Evolutionary conservation across 35 echinoderm and acorn worm species (phyloP).

Genomic region (Lytechinus variegatus): DNA sequence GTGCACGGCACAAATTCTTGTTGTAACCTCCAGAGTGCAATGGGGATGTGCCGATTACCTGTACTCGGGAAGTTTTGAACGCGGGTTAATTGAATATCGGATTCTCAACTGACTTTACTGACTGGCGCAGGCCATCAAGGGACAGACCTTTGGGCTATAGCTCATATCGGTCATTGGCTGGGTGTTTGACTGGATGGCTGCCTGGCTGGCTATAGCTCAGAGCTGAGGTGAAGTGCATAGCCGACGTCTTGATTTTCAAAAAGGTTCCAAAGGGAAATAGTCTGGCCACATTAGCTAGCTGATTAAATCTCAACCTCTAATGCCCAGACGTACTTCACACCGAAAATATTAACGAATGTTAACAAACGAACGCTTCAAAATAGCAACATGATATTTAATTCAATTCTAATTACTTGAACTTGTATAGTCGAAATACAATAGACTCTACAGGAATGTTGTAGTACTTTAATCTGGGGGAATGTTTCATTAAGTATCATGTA

Average conservation of each 20-base stretch:
- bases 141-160: not conserved
- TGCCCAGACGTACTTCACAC: not conserved
- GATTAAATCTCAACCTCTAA: conserved; percentile 14
- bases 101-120: not conserved
- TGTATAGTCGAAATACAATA: too few species aligned
- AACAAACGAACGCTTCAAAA: not conserved
- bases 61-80: not conserved
- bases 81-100: conserved; percentile 10
- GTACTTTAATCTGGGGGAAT: too few species aligned
- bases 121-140: not conserved
- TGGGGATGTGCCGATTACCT: not conserved
- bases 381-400: too few species aligned
- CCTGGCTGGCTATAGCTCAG: not conserved
- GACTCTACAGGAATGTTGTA: too few species aligned
- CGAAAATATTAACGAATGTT: not conserved
- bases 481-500: too few species aligned
- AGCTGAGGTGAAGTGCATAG: not conserved
- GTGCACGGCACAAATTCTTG: not conserved
- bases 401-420: too few species aligned
- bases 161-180: conserved; percentile 16
- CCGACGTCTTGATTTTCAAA: not conserved
- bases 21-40: not conserved
- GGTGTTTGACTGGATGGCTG: not conserved
- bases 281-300: conserved; percentile 8
- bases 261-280: not conserved